Base-by-base conservation (phyloP, 2,888 invertebrate genomes). In the Ctenicera cuprea region DNA sequence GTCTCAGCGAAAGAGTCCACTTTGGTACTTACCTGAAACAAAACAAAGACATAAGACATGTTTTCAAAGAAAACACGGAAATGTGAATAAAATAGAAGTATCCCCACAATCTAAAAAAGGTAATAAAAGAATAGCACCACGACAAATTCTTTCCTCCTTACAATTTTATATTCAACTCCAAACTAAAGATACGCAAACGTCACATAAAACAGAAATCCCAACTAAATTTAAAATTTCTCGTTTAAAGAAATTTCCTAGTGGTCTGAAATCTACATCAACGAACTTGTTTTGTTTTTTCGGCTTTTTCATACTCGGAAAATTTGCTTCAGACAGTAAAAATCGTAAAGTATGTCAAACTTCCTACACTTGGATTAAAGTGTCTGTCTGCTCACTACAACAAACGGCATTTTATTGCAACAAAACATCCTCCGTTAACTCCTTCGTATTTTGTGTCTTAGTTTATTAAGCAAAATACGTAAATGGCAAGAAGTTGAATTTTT, bases 1-100 rank as follows among this genome's bases (percentile, higher is more conserved):
- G 14, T 18, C 1, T 14, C 12, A 14, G 18, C 1, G 9, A 45
- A 18, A 18, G 3, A 16, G 3, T 14, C 14, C 20, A 48, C 12
- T 1, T n/a, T 18, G 41, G 12, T n/a, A 61, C 61, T 61, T 43
- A 61, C 61, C 61, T 61, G 61, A 43, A 61, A 61, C 61, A 61
- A 61, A 41, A 61, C 3, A 43, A 22, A 61, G 2, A 41, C 7
- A 37, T 57, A 5, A 3, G 11, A n/a, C 30, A 20, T 12, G 20
- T 50, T 50, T 18, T 45, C 3, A 45, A 1, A 41, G 41, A 45
- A 45, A 45, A 33, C 7, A 33, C 9, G 7, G 1, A 9, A 33
- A 33, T 33, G 9, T 9, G 9, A 33, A 33, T 9, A 26, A 26
- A 26, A 33, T 9, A 33, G 9, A 33, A 33, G 33, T 9, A 33